Evolutionary conservation across 37 sponge, comb jelly and placozoan species (phyloP), one percentile per base, ranked within the genome.

Genomic region (Chondrilla cf. caribensis): DNA sequence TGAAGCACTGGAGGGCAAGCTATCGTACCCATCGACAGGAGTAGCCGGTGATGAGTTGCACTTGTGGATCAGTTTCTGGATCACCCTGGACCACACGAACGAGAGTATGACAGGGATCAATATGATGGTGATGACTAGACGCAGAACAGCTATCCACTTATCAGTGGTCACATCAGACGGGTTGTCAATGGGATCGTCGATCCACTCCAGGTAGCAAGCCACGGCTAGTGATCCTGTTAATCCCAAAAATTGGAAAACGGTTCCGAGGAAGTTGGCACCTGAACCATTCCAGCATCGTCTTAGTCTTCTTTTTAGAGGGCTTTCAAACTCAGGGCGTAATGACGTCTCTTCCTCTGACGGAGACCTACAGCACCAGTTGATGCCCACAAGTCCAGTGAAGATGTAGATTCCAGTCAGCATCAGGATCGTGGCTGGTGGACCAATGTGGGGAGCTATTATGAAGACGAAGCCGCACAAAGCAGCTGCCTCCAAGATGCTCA

Each of bases 391-490:
- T 19, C 76, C 76, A 28, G 87, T 87, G 29, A 70, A 28, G 24
- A 38, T 1, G 66, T 84, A 87, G 32, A 91, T 72, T 36, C 88
- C 88, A 79, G 77, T 43, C 44, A 91, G 42, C 25, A 81, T 17
- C 3, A 91, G 83, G 21, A 87, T 62, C 41, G 86, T 21, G 0
- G 85, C 18, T 17, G 8, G 83, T 8, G 88, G 83, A 31, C 85
- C 79, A 17, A 91, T 47, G 9, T 78, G 32, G 0, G 68, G 9
- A 22, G 83, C 72, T 0, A 86, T 82, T 21, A 81, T 35, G 32
- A 82, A 87, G 60, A 84, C 73, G 40, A 87, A 80, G 7, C 67
- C 65, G 44, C 80, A 77, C 76, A 87, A 77, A 3, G 88, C 86
- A 39, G 44, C 44, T n/a, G 76, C 1, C 25, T 73, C 76, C 3